phyloP scores from a whole-genome alignment of 2,888 invertebrate species.

The Drosophila ustulata region DNA sequence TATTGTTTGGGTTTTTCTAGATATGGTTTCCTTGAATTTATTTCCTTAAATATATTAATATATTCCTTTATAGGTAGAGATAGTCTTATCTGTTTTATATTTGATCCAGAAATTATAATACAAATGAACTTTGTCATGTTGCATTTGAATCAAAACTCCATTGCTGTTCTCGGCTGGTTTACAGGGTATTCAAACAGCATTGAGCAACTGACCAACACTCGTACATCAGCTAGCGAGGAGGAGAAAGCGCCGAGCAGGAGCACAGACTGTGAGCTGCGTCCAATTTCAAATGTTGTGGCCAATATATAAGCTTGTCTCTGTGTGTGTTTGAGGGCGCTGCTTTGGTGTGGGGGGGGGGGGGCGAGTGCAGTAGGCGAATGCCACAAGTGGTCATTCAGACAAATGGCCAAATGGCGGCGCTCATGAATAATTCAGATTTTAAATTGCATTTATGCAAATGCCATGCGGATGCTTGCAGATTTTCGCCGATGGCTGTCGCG shows the following conservation, averaged over 20 bases:
- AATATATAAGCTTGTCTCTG: constrained; percentile 12
- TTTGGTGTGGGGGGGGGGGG: background rate
- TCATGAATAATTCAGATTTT: constrained; percentile 81
- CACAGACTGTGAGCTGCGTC: constrained; percentile 20
- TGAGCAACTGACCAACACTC: background rate
- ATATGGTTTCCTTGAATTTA: too few relatives aligned
- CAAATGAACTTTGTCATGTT: background rate
- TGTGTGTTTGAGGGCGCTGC: background rate
- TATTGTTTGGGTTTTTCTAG: too few relatives aligned
- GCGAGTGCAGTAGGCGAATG: constrained; percentile 53
- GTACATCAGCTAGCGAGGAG: constrained; percentile 15
- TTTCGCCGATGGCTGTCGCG: constrained; percentile 72
- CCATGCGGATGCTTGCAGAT: constrained; percentile 78
- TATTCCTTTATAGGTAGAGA: too few relatives aligned
- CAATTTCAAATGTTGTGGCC: constrained; percentile 56
- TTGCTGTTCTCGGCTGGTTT: background rate
- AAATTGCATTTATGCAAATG: constrained; percentile 81
- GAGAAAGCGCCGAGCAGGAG: background rate
- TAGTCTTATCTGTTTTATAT: too few relatives aligned
- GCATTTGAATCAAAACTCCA: background rate
- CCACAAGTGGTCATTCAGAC: constrained; percentile 81
- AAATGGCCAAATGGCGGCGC: constrained; percentile 79
- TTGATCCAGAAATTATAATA: too few relatives aligned
- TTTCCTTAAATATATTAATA: too few relatives aligned
- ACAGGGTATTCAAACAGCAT: constrained; percentile 29